Percentiles rank a stretch among this genome's conserved stretches.
Conservation (phyloP, 2,888 invertebrate genomes). For the Omphaloscelis lunosa region DNA sequence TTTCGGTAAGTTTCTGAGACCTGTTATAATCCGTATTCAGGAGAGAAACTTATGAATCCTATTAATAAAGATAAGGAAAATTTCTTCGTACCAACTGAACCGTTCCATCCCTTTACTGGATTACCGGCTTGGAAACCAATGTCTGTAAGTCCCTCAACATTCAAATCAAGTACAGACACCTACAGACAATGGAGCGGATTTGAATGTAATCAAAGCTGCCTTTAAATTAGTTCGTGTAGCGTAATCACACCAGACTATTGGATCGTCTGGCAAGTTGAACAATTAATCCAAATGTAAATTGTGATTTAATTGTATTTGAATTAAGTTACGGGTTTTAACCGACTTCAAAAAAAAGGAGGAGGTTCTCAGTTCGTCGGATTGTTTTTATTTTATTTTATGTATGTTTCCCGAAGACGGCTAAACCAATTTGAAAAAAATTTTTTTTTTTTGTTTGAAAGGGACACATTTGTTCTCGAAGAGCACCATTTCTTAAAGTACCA, state of each 20-base stretch:
- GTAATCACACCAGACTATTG: constrained; percentile 19
- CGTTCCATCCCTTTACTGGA: not conserved
- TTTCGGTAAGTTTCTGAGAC: not conserved
- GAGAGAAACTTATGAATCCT: not conserved
- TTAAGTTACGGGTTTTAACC: not conserved
- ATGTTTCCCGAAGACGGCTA: too few relatives aligned
- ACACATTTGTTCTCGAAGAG: too few relatives aligned
- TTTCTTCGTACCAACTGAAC: not conserved
- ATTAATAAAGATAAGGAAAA: not conserved
- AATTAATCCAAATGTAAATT: constrained; percentile 7
- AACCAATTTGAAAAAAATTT: too few relatives aligned
- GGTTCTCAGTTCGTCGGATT: too few relatives aligned
- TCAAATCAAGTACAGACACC: constrained; percentile 15
- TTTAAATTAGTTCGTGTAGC: constrained; percentile 23
- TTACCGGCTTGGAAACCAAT: not conserved
- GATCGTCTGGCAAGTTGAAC: constrained; percentile 24
- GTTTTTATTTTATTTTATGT: too few relatives aligned
- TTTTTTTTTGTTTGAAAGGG: too few relatives aligned
- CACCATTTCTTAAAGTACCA: too few relatives aligned
- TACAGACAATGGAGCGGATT: constrained; percentile 37
- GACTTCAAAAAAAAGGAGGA: too few relatives aligned
- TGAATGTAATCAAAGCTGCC: constrained; percentile 29
- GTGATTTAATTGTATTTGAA: constrained; percentile 21
- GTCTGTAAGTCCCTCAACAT: not conserved
- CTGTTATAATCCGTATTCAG: not conserved